Conservation (phyloP, 2,113 vertebrate species). For the Rhipidura dahli region DNA sequence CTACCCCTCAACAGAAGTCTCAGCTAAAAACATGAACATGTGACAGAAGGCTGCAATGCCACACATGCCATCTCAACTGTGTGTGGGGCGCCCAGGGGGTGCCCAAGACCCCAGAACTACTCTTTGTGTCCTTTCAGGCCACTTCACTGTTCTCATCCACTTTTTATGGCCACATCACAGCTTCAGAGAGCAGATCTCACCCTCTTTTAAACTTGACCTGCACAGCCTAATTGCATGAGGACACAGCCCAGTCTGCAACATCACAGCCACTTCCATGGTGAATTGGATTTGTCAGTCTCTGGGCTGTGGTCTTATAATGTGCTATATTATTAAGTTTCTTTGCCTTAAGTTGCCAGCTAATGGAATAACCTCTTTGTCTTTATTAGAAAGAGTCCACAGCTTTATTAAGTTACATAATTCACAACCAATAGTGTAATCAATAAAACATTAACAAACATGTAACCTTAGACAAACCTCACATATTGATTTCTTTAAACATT, state of each 20-base stretch:
- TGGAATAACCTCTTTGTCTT: conserved; percentile 70
- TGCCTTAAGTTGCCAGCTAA: conserved; percentile 67
- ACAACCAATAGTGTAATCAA: conserved; percentile 69
- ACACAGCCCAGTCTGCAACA: background rate
- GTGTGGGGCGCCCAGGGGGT: rapidly evolving
- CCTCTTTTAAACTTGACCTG: background rate
- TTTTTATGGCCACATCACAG: background rate
- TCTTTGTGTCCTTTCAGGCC: background rate
- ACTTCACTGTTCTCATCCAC: background rate
- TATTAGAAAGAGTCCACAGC: conserved; percentile 47
- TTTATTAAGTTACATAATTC: conserved; percentile 78
- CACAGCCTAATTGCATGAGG: background rate
- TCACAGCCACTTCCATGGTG: conserved; percentile 34
- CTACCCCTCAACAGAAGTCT: background rate
- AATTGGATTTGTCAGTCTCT: conserved; percentile 54
- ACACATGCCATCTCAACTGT: rapidly evolving
- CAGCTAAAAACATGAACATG: background rate
- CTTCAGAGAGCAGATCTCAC: background rate
- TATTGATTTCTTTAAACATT: conserved; percentile 68
- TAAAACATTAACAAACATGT: conserved; percentile 76
- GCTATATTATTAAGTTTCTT: conserved; percentile 58
- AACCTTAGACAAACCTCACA: conserved; percentile 64
- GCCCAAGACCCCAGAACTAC: background rate
- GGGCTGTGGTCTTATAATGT: conserved; percentile 46
- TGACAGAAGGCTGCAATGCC: rapidly evolving